Evolutionary conservation across 2,888 invertebrate species (phyloP).

Genomic region (Craniophora ligustri): DNA sequence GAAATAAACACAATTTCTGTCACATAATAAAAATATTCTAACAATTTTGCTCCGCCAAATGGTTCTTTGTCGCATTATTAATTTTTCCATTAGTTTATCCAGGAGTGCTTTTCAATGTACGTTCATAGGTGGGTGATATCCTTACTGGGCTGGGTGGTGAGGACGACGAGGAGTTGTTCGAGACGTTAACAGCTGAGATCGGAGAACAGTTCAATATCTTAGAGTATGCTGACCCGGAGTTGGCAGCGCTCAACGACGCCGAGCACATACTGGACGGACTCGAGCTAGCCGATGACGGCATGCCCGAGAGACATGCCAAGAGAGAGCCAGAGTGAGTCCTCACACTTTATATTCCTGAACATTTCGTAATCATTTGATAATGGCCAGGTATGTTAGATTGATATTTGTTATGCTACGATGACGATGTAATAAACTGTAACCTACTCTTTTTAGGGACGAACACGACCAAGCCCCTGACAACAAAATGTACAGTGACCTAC

Average conservation of each 20-base stretch:
- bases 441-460: constrained; percentile 67
- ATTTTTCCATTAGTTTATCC: too few species aligned
- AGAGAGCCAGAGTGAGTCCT: constrained; percentile 72
- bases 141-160: constrained; percentile 95
- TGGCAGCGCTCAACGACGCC: constrained; percentile 93
- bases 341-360: too few species aligned
- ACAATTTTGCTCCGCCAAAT: too few species aligned
- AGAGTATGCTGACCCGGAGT: constrained; percentile 98
- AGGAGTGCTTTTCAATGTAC: not conserved
- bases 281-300: constrained; percentile 93
- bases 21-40: too few species aligned
- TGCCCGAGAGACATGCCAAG: constrained; percentile 90
- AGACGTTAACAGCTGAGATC: constrained; percentile 93
- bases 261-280: constrained; percentile 96
- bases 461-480: constrained; percentile 71
- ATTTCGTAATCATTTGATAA: too few species aligned
- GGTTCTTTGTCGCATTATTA: not conserved
- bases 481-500: constrained; percentile 78
- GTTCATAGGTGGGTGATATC: constrained; percentile 91
- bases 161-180: constrained; percentile 95
- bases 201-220: constrained; percentile 98
- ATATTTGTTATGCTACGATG: too few species aligned
- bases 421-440: not conserved
- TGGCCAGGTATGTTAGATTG: too few species aligned
- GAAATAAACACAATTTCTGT: too few species aligned